These are phyloP conservation scores for Cervus canadensis DNA, from an alignment of 2,113 vertebrate species.

Conservation along the genomic window DNA sequence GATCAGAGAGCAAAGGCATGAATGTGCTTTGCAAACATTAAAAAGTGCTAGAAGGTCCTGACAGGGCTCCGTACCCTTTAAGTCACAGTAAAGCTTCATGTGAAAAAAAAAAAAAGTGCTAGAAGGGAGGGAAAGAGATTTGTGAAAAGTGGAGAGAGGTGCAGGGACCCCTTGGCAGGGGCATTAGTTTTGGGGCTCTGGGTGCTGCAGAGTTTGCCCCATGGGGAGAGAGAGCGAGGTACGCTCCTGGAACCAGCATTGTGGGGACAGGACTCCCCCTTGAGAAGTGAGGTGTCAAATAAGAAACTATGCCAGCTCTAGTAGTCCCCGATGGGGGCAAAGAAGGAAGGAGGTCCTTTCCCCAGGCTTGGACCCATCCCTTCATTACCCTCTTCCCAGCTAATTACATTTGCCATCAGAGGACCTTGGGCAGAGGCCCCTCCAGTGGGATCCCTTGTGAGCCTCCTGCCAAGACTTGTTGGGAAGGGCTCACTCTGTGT, in stretches of 20 bases:
- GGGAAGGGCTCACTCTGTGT: not conserved
- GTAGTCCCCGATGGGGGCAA: not conserved
- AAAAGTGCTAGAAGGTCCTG: not conserved
- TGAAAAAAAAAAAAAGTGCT: too few relatives aligned
- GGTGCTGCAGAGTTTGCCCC: not conserved
- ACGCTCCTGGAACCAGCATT: not conserved
- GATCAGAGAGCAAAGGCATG: not conserved
- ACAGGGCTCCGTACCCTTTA: too few relatives aligned
- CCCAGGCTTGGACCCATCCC: not conserved
- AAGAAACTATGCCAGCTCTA: not conserved
- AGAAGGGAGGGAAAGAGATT: not conserved
- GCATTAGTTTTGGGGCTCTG: not conserved
- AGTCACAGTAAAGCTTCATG: too few relatives aligned
- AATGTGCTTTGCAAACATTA: not conserved
- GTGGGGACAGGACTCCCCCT: not conserved
- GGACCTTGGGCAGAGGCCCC: not conserved
- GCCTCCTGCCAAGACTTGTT: not conserved
- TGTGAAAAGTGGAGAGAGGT: not conserved
- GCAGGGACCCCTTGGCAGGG: not conserved
- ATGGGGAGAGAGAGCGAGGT: not conserved
- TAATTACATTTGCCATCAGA: not conserved
- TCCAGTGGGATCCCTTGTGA: not conserved
- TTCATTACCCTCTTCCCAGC: not conserved
- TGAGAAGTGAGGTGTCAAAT: not conserved
- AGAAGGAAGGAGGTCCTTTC: not conserved